Conservation (phyloP, 2,113 vertebrate species). For the Capricornis sumatraensis region DNA sequence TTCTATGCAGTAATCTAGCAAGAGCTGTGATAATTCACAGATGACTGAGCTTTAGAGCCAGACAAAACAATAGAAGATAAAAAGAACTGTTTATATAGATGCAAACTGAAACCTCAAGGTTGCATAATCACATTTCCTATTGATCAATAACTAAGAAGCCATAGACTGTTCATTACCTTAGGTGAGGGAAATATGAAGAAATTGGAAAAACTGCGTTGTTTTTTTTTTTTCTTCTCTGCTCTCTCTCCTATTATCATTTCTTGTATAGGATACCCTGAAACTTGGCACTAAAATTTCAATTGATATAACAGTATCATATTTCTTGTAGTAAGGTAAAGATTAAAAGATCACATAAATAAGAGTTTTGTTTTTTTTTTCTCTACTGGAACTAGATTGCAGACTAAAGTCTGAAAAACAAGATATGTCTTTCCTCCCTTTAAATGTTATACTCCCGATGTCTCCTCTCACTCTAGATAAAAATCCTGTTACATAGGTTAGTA, state of each 20-base stretch:
- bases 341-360: not conserved
- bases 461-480: not conserved
- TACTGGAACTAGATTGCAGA: not conserved
- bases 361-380: not conserved
- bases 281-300: not conserved
- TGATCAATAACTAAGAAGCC: slow-evolving; percentile 9
- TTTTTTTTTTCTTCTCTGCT: not conserved
- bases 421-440: not conserved
- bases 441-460: not conserved
- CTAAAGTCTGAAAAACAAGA: rapidly evolving
- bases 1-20: slow-evolving; percentile 37
- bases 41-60: slow-evolving; percentile 65
- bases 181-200: not conserved
- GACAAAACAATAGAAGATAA: slow-evolving; percentile 35
- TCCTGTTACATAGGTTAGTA: slow-evolving; percentile 25
- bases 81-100: slow-evolving; percentile 51
- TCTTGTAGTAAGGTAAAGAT: not conserved
- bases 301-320: not conserved
- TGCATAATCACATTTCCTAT: slow-evolving; percentile 58
- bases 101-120: slow-evolving; percentile 41
- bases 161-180: not conserved
- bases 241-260: not conserved
- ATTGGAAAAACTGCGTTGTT: not conserved
- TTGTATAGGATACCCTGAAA: not conserved
- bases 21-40: slow-evolving; percentile 44